Conservation (phyloP, 2,888 invertebrate species). For the Sericinus montela region DNA sequence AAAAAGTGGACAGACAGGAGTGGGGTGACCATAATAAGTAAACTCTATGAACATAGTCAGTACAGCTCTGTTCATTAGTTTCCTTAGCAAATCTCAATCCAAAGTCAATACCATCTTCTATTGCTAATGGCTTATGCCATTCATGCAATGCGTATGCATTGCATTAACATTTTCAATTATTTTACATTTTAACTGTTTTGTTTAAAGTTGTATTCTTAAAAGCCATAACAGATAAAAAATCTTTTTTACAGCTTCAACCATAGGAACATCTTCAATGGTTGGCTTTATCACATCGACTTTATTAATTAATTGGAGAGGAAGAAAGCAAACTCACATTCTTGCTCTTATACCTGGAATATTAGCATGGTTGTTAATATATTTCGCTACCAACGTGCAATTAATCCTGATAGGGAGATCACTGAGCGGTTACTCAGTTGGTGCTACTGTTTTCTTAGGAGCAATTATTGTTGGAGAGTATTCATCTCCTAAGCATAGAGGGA, state of each 20-base stretch:
- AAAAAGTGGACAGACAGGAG: no score
- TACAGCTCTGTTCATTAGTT: no score
- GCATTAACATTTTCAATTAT: no score
- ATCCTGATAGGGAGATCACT: conserved; percentile 41
- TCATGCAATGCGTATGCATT: no score
- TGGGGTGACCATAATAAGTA: no score
- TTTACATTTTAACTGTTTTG: no score
- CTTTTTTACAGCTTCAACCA: conserved; percentile 39
- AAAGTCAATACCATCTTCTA: no score
- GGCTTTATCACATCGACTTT: conserved; percentile 40
- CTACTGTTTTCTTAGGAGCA: conserved; percentile 40
- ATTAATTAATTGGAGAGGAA: conserved; percentile 43
- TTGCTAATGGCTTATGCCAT: no score
- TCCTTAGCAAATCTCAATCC: no score
- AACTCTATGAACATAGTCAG: no score
- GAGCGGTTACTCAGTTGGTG: conserved; percentile 40
- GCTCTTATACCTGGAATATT: conserved; percentile 41
- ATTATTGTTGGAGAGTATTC: conserved; percentile 53
- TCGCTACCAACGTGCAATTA: conserved; percentile 31
- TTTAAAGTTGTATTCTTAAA: no score
- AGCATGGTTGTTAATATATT: conserved; percentile 45
- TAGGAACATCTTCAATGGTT: conserved; percentile 35
- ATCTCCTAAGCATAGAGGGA: conserved; percentile 45
- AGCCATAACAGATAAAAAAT: no score
- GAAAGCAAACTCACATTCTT: conserved; percentile 35